These are phyloP conservation scores for Elymnias hypermnestra DNA, from an alignment of 1,140 invertebrate genomes.

Conservation along the genomic window DNA sequence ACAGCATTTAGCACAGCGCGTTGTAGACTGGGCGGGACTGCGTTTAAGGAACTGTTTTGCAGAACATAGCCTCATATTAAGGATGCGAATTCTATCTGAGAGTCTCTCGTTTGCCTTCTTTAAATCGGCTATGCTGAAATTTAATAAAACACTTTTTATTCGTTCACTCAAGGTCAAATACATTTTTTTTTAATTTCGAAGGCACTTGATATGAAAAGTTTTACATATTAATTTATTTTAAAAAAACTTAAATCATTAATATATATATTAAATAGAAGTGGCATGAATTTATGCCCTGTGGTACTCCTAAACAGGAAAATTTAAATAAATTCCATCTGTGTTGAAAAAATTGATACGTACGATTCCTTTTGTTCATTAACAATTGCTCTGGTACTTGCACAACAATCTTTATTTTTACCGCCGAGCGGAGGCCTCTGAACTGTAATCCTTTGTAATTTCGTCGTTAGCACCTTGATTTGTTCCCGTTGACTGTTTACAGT, in stretches of 20 bases:
- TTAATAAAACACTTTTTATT: too few relatives aligned
- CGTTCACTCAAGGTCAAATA: too few relatives aligned
- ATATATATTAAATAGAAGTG: too few relatives aligned
- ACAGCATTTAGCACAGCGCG: conserved; percentile 30
- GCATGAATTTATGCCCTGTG: too few relatives aligned
- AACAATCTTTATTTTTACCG: conserved; percentile 36
- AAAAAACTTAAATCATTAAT: too few relatives aligned
- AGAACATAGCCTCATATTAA: conserved; percentile 56
- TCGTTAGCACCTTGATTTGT: conserved; percentile 43
- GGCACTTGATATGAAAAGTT: too few relatives aligned
- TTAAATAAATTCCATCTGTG: too few relatives aligned
- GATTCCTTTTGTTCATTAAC: conserved; percentile 51
- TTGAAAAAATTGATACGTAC: too few relatives aligned
- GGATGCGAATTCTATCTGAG: conserved; percentile 34
- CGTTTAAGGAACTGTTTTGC: conserved; percentile 50
- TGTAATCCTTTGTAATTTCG: conserved; percentile 46
- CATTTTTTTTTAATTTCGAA: too few relatives aligned
- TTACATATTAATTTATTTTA: too few relatives aligned
- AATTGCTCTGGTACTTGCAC: conserved; percentile 29
- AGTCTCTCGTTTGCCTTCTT: conserved; percentile 40
- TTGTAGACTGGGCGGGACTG: conserved; percentile 17
- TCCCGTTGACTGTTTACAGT: conserved; percentile 48
- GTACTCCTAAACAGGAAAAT: too few relatives aligned
- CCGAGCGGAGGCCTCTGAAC: conserved; percentile 23
- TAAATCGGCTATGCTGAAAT: conserved; percentile 44